Percentiles rank a stretch among this genome's conserved stretches.
These are phyloP conservation scores for Dascyllus trimaculatus DNA, from an alignment of 2,113 vertebrate genomes.

Conservation along the genomic window DNA sequence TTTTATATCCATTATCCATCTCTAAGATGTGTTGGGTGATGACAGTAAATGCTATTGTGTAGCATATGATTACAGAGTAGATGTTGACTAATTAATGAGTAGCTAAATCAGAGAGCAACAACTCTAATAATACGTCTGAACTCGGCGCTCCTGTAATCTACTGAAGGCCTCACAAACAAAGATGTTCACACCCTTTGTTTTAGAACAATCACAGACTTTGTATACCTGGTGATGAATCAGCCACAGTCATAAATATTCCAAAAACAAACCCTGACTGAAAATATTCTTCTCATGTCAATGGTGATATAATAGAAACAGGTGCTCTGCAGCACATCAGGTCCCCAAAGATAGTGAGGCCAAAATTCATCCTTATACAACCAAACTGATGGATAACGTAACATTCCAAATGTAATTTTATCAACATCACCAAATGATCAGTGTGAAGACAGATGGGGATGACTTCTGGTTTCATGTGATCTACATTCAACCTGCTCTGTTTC, in stretches of 20 bases:
- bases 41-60: slow-evolving; percentile 74
- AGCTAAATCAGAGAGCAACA: slow-evolving; percentile 61
- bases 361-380: not conserved
- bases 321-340: not conserved
- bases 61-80: slow-evolving; percentile 71
- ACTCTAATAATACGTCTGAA: slow-evolving; percentile 72
- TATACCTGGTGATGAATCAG: slow-evolving; percentile 38
- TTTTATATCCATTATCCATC: slow-evolving; percentile 27
- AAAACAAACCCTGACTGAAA: slow-evolving; percentile 19
- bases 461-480: no score
- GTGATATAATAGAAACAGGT: not conserved
- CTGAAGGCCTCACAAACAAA: slow-evolving; percentile 53
- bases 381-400: not conserved
- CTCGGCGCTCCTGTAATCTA: slow-evolving; percentile 45
- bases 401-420: no score
- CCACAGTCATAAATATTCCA: slow-evolving; percentile 12
- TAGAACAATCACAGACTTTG: slow-evolving; percentile 42
- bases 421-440: no score
- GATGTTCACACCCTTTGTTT: slow-evolving; percentile 77
- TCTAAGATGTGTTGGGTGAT: not conserved
- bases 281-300: not conserved
- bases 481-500: no score
- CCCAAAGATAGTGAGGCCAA: not conserved
- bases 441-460: no score
- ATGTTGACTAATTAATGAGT: slow-evolving; percentile 73